Evolutionary conservation across 2,888 invertebrate species (phyloP), one percentile per base, ranked within the genome.

Genomic region (Idaea biselata): DNA sequence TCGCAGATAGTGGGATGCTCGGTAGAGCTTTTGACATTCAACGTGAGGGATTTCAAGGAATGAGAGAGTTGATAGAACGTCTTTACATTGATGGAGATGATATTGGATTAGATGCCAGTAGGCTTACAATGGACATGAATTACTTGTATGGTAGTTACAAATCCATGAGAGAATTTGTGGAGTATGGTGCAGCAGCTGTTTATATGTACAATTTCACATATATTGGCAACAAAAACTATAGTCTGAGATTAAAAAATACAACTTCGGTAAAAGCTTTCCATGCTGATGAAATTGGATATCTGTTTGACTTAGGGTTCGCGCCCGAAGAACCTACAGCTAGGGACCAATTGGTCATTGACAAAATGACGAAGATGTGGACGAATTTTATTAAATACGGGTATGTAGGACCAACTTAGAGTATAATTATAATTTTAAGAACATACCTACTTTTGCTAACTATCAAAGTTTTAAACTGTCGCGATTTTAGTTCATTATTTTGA

Each of bases 321-420:
- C 33, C 68, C 7, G 67, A 68, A 0, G 65, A 69, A 1, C 72
- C 76, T 0, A 66, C 70, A 1, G 59, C 67, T 2, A 71, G 66
- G 8, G 82, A 83, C 63, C 75, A 79, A 61, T 32, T 69, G 0
- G 69, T 79, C 2, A 72, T 82, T 1, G 80, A 83, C 33, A 59
- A 64, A 4, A 72, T 76, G 68, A 74, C 74, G 4, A 63, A 71
- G 0, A 61, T 78, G 73, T 81, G 80, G 78, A 70, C 79, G 0
- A 83, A 84, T 58, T 83, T 86, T 58, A 77, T 76, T 0, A 84
- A 82, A 72, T 71, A 72, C 58, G 69, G 75, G 78, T 77, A 68
- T 58, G 72, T 68, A 54, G 8, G 6, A 33, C 6, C 7, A 33
- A 14, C 33, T 33, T 33, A 33, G 1, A 7, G 33, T 31, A 58